These are phyloP conservation scores for Sapayoa aenigma DNA, from an alignment of 2,113 vertebrate species.

Conservation along the genomic window DNA sequence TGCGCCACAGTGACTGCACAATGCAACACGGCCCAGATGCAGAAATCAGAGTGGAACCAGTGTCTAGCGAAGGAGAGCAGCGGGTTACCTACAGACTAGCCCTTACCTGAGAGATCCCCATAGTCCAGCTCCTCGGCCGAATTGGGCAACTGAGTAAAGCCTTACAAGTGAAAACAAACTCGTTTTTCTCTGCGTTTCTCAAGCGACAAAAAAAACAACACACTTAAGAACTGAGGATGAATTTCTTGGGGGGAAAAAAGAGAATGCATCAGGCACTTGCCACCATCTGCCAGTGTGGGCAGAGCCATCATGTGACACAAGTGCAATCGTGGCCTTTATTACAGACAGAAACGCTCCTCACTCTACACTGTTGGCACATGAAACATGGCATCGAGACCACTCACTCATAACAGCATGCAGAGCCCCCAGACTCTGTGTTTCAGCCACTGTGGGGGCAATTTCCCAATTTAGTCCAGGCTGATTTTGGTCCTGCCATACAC, in stretches of 20 bases:
- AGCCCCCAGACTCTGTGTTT: slow-evolving; percentile 9
- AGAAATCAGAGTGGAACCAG: slow-evolving; percentile 37
- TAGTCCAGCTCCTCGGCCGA: slow-evolving; percentile 83
- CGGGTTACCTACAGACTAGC: slow-evolving; percentile 73
- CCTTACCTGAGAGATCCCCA: slow-evolving; percentile 84
- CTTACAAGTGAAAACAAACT: slow-evolving; percentile 84
- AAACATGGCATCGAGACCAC: slow-evolving; percentile 62
- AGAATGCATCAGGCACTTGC: slow-evolving; percentile 62
- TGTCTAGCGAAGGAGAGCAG: slow-evolving; percentile 46
- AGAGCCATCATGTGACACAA: slow-evolving; percentile 35
- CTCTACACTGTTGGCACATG: slow-evolving; percentile 72
- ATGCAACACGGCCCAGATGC: slow-evolving; percentile 39
- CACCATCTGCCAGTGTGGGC: slow-evolving; percentile 22
- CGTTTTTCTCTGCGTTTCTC: slow-evolving; percentile 76
- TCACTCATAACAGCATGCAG: slow-evolving; percentile 75
- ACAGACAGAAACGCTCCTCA: slow-evolving; percentile 61
- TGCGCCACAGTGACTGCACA: not conserved
- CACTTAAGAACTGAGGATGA: slow-evolving; percentile 75
- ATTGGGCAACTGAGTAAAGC: slow-evolving; percentile 85
- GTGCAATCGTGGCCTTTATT: slow-evolving; percentile 40
- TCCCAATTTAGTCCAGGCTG: slow-evolving; percentile 15
- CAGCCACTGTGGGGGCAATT: not conserved
- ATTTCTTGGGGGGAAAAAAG: not conserved
- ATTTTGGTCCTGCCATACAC: not conserved
- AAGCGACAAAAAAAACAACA: slow-evolving; percentile 76